Evolutionary conservation across 1,140 invertebrate genomes (phyloP), one percentile per base, ranked within the genome.

Genomic region (Neuroterus valhalla): DNA sequence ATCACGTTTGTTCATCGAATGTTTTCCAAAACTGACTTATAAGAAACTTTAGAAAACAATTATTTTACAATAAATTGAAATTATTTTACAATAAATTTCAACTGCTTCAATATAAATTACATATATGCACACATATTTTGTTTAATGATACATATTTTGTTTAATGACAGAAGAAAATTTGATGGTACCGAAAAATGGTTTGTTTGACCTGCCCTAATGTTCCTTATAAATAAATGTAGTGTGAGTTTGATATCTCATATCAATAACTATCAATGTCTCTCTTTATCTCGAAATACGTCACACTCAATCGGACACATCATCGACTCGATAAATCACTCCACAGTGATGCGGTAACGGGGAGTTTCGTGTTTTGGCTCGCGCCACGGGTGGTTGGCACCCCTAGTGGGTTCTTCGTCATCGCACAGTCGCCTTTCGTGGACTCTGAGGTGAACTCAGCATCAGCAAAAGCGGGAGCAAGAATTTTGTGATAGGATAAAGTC

Each of bases 361-460:
- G 75, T 74, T 80, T 76, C 67, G 77, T 88, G 82, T 88, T 88
- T 88, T 88, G 86, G 81, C 83, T 85, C 79, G 80, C 86, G 67
- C 87, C 72, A 78, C 84, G 84, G 85, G 87, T 75, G 82, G 78
- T 81, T 78, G 76, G 77, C 81, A 78, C 82, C 84, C 86, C 80
- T 67, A 14, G 11, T 17, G 46, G 42, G 66, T 71, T 71, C 43
- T 50, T 55, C 66, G 19, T 43, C 68, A 50, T 55, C 46, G 42
- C 67, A 26, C 66, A 68, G 45, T 66, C 72, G 77, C 46, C 68
- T 42, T 23, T n/a, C 46, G 52, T 67, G 21, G 50, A 19, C 31
- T 38, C 31, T 8, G 31, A 38, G n/a, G n/a, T n/a, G n/a, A n/a
- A n/a, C n/a, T n/a, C n/a, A n/a, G n/a, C n/a, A n/a, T 10, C 31